These are phyloP conservation scores for Danio choprae DNA, from an alignment of 2,797 vertebrate genomes.

Conservation along the genomic window DNA sequence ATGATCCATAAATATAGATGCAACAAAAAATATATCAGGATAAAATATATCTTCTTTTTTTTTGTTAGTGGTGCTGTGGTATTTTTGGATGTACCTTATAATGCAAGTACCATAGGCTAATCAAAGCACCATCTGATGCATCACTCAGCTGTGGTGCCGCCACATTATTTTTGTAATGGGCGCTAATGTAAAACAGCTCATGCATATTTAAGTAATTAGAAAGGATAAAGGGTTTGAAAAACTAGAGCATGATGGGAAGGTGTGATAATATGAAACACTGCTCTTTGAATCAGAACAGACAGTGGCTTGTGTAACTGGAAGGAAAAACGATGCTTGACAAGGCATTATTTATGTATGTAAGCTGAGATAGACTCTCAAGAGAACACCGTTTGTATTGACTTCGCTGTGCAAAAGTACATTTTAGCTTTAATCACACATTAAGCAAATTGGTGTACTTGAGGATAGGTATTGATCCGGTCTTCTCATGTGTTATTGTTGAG, in stretches of 20 bases:
- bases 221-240: conserved; percentile 19
- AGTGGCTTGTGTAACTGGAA: conserved; percentile 26
- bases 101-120: background rate
- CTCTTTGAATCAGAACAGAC: conserved; percentile 32
- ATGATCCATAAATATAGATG: too few species aligned
- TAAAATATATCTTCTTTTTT: background rate
- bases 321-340: conserved; percentile 42
- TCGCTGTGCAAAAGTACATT: conserved; percentile 14
- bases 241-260: conserved; percentile 38
- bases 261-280: conserved; percentile 42
- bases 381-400: conserved; percentile 28
- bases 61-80: background rate
- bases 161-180: conserved; percentile 11
- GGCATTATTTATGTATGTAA: conserved; percentile 45
- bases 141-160: background rate
- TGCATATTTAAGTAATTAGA: conserved; percentile 22
- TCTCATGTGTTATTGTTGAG: conserved; percentile 19
- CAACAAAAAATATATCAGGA: too few species aligned
- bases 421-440: conserved; percentile 36
- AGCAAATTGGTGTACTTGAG: conserved; percentile 36
- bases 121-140: background rate
- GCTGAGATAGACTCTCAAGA: conserved; percentile 20
- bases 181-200: conserved; percentile 28
- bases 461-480: conserved; percentile 30
- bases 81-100: background rate